Base-by-base conservation (phyloP, 2,888 invertebrate species). In the Pterostichus niger region DNA sequence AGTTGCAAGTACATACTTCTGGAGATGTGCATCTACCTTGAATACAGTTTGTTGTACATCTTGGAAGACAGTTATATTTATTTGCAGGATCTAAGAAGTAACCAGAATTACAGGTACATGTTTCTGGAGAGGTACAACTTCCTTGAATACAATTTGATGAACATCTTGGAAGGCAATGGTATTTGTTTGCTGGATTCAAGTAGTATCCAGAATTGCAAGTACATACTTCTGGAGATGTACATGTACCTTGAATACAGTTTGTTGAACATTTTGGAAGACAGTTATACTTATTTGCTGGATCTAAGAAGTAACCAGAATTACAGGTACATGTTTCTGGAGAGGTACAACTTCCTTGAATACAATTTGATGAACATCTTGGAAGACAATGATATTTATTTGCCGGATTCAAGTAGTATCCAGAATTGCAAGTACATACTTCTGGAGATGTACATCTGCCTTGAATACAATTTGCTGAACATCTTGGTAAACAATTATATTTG, bases 1-100 rank as follows among this genome's bases (percentile, higher is more conserved):
- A 84, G 82, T 91, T 91, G 85, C 93, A 94, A 6, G 86, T 85
- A 82, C 91, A 90, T 0, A 78, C 85, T 31, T 89, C 87, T 0
- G 89, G 90, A 2, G 86, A 87, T 0, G 86, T 86, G 79, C 90
- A 90, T 15, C 83, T 83, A 4, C 90, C 90, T 79, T 90, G 86
- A 0, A 85, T n/a, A 79, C 88, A 88, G 11, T 84, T 49, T 75
- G 84, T 83, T 6, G 75, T 64, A 75, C 88, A 88, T 33, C 79
- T 82, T 13, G 87, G 87, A 17, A 83, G 73, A 76, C 87, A 86
- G 35, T 84, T 81, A 56, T 85, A 84, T 85, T 87, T 82, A 86
- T 86, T 86, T 9, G 75, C 83, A 0, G 52, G 4, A 82, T 85
- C 85, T 31, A 76, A 76, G 6, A 40, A 84, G 7, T 77, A 89